Evolutionary conservation across 2,888 invertebrate genomes (phyloP), one percentile per base, ranked within the genome.

Genomic region (Tricholauxania praeusta): DNA sequence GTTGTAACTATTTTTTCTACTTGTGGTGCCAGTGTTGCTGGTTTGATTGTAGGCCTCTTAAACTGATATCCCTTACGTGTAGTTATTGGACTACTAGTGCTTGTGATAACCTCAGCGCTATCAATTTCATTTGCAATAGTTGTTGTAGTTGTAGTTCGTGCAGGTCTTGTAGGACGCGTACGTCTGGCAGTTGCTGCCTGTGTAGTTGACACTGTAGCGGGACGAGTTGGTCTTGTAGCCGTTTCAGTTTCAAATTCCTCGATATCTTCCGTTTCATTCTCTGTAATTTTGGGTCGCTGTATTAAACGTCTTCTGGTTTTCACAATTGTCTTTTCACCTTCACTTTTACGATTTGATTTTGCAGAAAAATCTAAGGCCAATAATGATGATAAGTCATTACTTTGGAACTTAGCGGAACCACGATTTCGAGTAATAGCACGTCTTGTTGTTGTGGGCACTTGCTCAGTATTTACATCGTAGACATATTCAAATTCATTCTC

Each of bases 331-430:
- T 76, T 72, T 12, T 78, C 74, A 0, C 72, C 66, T 17, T 77
- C 75, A 15, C 65, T 72, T 3, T 68, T 72, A 17, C 79, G 79
- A 1, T 77, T 72, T 0, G 75, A 62, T 3, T 82, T 82, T 0
- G 78, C 64, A 5, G 81, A 79, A 63, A 83, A 82, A 75, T 86
- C 86, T 19, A 84, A 71, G 3, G 86, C 84, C 51, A 86, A 66
- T 32, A 86, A 74, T 0, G 86, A 86, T 1, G 86, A 86, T 3
- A 86, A 74, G 76, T 86, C 86, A 22, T 79, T 80, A 67, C 82
- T 81, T 17, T 81, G 74, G 72, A 85, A 85, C 32, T 77, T 81
- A 0, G 75, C 79, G 0, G 78, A 75, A n/a, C 86, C 86, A 28
- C 86, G 83, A 74, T 82, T 80, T 3, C 79, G 78, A 12, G 79